phyloP scores from a whole-genome alignment of 2,888 invertebrate species.

The Eueremaeus valkanovi region DNA sequence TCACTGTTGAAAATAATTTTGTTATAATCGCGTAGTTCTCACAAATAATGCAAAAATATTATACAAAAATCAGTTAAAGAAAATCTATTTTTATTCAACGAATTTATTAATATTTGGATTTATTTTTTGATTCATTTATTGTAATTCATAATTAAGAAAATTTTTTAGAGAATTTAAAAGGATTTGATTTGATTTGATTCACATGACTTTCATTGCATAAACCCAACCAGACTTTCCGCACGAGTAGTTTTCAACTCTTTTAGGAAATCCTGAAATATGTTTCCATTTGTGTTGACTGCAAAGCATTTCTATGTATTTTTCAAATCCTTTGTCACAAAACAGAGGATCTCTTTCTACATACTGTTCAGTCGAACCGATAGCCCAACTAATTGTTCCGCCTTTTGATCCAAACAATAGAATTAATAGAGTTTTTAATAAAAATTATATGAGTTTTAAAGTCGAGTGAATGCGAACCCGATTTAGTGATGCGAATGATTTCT shows the following conservation, averaged over 20 bases:
- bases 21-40: no score
- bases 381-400: constrained; percentile 38
- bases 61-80: no score
- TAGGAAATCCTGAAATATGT: constrained; percentile 33
- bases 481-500: background rate
- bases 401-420: background rate
- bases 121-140: no score
- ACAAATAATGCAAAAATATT: no score
- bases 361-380: constrained; percentile 17
- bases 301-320: background rate
- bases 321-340: constrained; percentile 12
- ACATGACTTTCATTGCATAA: constrained; percentile 40
- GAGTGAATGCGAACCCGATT: background rate
- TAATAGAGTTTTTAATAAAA: no score
- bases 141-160: no score
- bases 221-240: constrained; percentile 14
- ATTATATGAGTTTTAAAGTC: no score
- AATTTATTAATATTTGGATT: no score
- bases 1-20: no score
- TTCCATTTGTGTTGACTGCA: constrained; percentile 37
- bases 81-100: no score
- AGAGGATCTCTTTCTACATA: constrained; percentile 36
- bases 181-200: constrained; percentile 1
- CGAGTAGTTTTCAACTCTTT: background rate
- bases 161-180: no score